Evolutionary conservation across 2,888 invertebrate genomes (phyloP).

Genomic region (Melanostoma mellinum): DNA sequence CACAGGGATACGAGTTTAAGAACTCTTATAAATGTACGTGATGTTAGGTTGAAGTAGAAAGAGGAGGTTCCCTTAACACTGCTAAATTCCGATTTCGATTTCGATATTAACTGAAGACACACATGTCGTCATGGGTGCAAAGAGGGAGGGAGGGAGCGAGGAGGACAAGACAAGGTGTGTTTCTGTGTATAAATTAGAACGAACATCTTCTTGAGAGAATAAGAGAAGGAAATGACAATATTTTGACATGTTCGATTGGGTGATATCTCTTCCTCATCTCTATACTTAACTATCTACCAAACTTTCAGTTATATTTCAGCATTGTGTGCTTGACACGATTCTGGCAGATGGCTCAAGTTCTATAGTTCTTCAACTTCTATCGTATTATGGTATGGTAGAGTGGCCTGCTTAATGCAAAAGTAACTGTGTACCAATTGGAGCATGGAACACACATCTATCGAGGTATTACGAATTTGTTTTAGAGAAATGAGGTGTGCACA

Average conservation of each 20-base stretch:
- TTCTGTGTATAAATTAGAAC: slow-evolving; percentile 32
- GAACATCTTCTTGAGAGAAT: slow-evolving; percentile 32
- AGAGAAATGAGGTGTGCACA: not conserved
- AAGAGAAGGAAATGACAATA: slow-evolving; percentile 54
- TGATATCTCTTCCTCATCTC: slow-evolving; percentile 18
- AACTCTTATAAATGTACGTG: not conserved
- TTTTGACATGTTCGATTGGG: slow-evolving; percentile 66
- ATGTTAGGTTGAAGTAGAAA: not conserved
- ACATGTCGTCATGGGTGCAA: slow-evolving; percentile 5
- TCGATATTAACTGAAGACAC: slow-evolving; percentile 40
- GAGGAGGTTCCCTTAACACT: not conserved
- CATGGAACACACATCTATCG: not conserved
- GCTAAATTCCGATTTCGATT: slow-evolving; percentile 19
- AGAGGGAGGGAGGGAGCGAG: not conserved
- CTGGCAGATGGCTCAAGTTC: slow-evolving; percentile 51
- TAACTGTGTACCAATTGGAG: slow-evolving; percentile 1
- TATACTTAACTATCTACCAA: too few relatives aligned
- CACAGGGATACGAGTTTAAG: slow-evolving; percentile 29
- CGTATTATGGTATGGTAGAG: not conserved
- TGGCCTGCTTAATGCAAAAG: slow-evolving; percentile 16
- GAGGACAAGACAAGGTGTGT: not conserved
- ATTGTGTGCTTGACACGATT: slow-evolving; percentile 56
- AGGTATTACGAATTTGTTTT: slow-evolving; percentile 9
- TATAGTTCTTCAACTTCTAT: slow-evolving; percentile 1
- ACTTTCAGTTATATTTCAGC: slow-evolving; percentile 2